These are phyloP conservation scores for Labia minor DNA, from an alignment of 2,888 invertebrate species.

Conservation along the genomic window DNA sequence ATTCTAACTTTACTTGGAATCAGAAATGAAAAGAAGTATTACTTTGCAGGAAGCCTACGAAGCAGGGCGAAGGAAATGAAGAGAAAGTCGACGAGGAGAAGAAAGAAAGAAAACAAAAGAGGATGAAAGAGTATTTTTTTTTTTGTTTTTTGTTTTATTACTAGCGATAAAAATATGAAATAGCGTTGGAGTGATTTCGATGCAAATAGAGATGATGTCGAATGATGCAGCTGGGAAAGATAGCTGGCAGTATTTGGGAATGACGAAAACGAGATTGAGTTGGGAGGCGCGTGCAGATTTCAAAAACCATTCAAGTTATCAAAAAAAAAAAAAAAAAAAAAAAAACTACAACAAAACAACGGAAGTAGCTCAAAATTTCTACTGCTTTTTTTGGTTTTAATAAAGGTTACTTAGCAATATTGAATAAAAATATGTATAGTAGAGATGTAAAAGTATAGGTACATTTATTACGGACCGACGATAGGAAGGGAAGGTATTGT, in stretches of 20 bases:
- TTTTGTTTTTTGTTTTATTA: neutral
- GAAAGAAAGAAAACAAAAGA: neutral
- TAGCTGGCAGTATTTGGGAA: neutral
- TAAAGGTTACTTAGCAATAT: too few species aligned
- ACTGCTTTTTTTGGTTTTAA: too few species aligned
- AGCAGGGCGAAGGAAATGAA: too few species aligned
- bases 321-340: neutral
- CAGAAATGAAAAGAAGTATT: neutral
- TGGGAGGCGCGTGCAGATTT: neutral
- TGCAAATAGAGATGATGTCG: neutral
- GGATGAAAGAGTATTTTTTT: neutral
- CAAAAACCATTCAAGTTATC: neutral
- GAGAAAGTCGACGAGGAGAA: neutral
- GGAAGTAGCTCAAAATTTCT: too few species aligned
- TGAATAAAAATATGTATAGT: too few species aligned
- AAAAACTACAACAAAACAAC: neutral
- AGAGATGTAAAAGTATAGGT: too few species aligned
- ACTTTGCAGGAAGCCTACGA: neutral
- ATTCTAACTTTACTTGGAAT: neutral
- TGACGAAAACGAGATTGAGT: slow-evolving; percentile 1
- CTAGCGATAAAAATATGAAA: slow-evolving; percentile 13
- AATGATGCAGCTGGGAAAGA: neutral
- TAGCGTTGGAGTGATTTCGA: neutral
- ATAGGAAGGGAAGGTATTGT: too few species aligned
- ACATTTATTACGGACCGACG: too few species aligned